Percentiles rank a stretch among this genome's conserved stretches.
These are phyloP conservation scores for Trisateles emortualis DNA, from an alignment of 2,888 invertebrate genomes.

Conservation along the genomic window DNA sequence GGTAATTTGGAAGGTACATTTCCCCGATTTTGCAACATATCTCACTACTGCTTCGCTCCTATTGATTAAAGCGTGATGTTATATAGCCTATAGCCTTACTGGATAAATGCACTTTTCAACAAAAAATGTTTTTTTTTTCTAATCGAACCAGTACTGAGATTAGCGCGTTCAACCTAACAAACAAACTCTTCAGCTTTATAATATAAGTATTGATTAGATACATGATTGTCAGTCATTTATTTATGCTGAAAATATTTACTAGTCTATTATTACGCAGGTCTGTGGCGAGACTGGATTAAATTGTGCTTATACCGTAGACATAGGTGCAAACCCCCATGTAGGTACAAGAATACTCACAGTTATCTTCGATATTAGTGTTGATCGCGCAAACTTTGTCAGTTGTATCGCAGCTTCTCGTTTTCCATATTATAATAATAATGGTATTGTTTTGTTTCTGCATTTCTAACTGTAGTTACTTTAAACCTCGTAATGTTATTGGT, in stretches of 20 bases:
- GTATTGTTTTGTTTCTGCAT: conserved; percentile 54
- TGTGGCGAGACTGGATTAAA: conserved; percentile 27
- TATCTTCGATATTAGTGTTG: conserved; percentile 20
- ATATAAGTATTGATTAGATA: no score
- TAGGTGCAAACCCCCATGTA: conserved; percentile 10
- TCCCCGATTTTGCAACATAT: no score
- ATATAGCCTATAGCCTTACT: no score
- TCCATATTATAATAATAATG: conserved; percentile 47
- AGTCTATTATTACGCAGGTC: neutral
- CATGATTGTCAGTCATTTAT: no score
- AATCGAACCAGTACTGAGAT: no score
- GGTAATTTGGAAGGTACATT: no score
- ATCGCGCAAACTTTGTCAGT: conserved; percentile 28
- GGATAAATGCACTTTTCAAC: no score
- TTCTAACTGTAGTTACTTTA: conserved; percentile 27
- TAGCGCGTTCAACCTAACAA: no score
- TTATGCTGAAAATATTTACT: neutral
- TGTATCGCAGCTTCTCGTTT: conserved; percentile 18
- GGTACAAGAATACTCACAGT: conserved; percentile 17
- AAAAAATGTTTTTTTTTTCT: no score
- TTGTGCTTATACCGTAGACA: conserved; percentile 26
- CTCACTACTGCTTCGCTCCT: no score
- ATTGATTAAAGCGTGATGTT: no score
- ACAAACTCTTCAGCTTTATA: no score
- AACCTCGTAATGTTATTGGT: neutral